These are phyloP conservation scores for Electrophaes corylata DNA, from an alignment of 2,888 invertebrate genomes.

Conservation along the genomic window DNA sequence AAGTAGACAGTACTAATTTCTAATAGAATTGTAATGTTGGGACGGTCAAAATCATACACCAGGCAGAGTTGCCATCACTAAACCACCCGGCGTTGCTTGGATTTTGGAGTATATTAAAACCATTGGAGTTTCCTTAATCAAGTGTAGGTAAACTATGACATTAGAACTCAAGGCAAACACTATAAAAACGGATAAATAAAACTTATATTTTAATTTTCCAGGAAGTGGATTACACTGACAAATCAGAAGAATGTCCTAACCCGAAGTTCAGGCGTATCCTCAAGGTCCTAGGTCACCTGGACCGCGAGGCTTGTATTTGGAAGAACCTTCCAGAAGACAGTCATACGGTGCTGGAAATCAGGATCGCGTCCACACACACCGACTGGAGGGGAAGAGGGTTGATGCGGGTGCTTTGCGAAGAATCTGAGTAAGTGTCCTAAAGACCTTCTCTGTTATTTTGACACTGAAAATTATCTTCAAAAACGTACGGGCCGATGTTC, in stretches of 20 bases:
- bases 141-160: not conserved
- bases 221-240: slow-evolving; percentile 72
- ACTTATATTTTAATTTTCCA: slow-evolving; percentile 32
- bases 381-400: slow-evolving; percentile 87
- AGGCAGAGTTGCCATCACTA: too few relatives aligned
- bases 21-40: too few relatives aligned
- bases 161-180: not conserved
- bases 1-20: too few relatives aligned
- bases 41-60: too few relatives aligned
- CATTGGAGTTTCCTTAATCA: not conserved
- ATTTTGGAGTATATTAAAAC: not conserved
- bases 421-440: slow-evolving; percentile 83
- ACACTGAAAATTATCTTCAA: too few relatives aligned
- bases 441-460: not conserved
- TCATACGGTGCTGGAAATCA: slow-evolving; percentile 82
- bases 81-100: too few relatives aligned
- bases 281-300: slow-evolving; percentile 83
- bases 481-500: too few relatives aligned
- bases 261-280: slow-evolving; percentile 87
- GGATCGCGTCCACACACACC: slow-evolving; percentile 87
- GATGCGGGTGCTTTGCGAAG: slow-evolving; percentile 87
- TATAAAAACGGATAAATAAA: not conserved
- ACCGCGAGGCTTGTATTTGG: slow-evolving; percentile 83
- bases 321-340: slow-evolving; percentile 81
- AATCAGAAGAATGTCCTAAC: slow-evolving; percentile 82